Conservation (phyloP, 37 sponge, comb jelly and placozoan genomes). For the Axinella damicornis region DNA sequence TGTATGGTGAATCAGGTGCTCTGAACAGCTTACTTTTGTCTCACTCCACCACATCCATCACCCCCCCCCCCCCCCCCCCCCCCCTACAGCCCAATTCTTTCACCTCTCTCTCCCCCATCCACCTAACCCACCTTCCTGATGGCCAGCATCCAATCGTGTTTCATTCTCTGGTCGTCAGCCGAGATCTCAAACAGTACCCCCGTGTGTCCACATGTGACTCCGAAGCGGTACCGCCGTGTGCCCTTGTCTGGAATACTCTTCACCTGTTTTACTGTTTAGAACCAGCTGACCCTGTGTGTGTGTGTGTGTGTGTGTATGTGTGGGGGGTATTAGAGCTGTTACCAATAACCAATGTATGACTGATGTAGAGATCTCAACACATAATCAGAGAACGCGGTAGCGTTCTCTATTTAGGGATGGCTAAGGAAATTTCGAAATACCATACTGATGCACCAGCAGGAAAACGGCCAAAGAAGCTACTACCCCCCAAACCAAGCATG, state of each 20-base stretch:
- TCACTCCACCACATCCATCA: neutral
- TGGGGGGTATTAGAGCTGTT: too few species aligned
- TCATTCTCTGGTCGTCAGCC: slow-evolving; percentile 59
- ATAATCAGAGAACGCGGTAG: too few species aligned
- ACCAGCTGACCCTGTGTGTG: slow-evolving; percentile 66
- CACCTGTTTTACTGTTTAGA: slow-evolving; percentile 51
- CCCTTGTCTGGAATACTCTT: slow-evolving; percentile 44
- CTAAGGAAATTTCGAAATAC: too few species aligned
- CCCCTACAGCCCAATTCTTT: neutral
- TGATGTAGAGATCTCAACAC: too few species aligned
- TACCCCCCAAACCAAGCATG: too few species aligned
- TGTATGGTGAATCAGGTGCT: too few species aligned
- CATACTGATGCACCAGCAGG: too few species aligned
- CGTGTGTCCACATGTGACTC: slow-evolving; percentile 72
- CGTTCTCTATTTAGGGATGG: too few species aligned
- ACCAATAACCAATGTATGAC: too few species aligned
- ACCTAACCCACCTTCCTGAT: slow-evolving; percentile 61
- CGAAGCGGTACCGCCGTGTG: slow-evolving; percentile 35
- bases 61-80: neutral
- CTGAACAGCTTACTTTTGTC: too few species aligned
- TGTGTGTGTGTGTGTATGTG: slow-evolving; percentile 8
- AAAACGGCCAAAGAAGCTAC: too few species aligned
- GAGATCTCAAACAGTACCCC: slow-evolving; percentile 55
- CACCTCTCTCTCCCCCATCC: neutral
- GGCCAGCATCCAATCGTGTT: slow-evolving; percentile 74